These are phyloP conservation scores for Eupithecia subumbrata DNA, from an alignment of 2,888 invertebrate species.

Conservation along the genomic window DNA sequence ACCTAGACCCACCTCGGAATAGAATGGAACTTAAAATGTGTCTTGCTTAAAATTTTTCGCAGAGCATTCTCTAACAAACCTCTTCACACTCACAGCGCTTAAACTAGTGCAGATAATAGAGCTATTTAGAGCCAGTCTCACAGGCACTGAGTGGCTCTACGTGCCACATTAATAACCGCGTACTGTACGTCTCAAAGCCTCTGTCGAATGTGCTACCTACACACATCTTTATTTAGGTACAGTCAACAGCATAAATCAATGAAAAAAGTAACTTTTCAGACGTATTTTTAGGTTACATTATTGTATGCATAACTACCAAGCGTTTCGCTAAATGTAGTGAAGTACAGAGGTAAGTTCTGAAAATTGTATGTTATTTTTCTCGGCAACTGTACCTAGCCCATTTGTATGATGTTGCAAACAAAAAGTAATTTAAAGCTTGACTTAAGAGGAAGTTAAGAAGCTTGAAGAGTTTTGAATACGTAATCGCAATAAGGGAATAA, in stretches of 20 bases:
- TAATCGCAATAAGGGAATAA: conserved; percentile 6
- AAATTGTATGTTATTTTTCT: not conserved
- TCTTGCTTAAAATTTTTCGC: not conserved
- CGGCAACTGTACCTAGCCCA: not conserved
- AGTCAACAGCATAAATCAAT: not conserved
- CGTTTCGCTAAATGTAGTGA: not conserved
- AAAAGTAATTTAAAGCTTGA: conserved; percentile 22
- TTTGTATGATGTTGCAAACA: not conserved
- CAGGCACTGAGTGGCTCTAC: not conserved
- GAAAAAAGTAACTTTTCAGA: not conserved
- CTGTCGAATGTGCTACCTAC: conserved; percentile 1
- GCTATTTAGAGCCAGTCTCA: not conserved
- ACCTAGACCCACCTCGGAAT: not conserved
- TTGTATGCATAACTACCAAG: not conserved
- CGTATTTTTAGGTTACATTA: not conserved
- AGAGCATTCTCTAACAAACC: not conserved
- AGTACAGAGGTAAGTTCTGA: not conserved
- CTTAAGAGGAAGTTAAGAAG: conserved; percentile 17
- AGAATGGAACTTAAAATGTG: not conserved
- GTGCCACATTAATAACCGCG: conserved; percentile 4
- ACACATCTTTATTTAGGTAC: not conserved
- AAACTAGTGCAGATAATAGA: not conserved
- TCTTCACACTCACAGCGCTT: not conserved
- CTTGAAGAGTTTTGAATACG: conserved; percentile 24
- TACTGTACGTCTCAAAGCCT: conserved; percentile 8